Base-by-base conservation (phyloP, 1,140 invertebrate genomes). In the Trichoplusia ni region DNA sequence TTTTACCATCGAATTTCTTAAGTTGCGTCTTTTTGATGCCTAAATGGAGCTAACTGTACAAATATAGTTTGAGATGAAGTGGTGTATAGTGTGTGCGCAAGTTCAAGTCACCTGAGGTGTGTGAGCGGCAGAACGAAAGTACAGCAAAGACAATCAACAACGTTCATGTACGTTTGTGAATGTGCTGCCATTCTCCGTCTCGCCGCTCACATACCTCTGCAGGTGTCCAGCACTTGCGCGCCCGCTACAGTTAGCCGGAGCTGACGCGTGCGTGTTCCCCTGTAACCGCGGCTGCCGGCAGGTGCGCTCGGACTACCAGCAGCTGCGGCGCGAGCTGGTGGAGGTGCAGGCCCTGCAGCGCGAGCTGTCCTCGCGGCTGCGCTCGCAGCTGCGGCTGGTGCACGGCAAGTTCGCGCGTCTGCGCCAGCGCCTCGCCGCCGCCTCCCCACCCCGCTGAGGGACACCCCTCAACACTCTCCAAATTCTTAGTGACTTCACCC, bases 291-390 rank as follows among this genome's bases (percentile, higher is more conserved):
- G 47, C 9, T 53, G 18, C 44, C 51, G 64, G 16, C 71, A 91
- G 90, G 90, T 91, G 47, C 86, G 84, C 25, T 90, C 90, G 4
- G 91, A 91, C 71, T 91, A 91, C 65, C 84, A 87, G 69, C 87
- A 90, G 72, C 73, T 91, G 51, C 69, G 90, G 0, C 82, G 77
- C 27, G 90, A 91, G 72, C 79, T 91, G 66, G 76, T 86, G 8
- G 90, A 91, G 44, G 90, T 91, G 56, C 90, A 91, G 66, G 85
- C 84, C 5, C 64, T 91, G 58, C 90, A 91, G 73, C 60, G 88
- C 2, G 89, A 91, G 69, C 75, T 91, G 37, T 90, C 86, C 0
- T 81, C 84, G 21, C 70, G 83, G 4, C 84, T 91, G n/a, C 76
- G 86, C 21, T 71, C 89, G 4, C 90, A 91, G 62, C 70, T 91